Percentiles rank a stretch among this genome's conserved stretches.
Conservation (phyloP, 2,888 invertebrate species). For the Pharmacophagus antenor region DNA sequence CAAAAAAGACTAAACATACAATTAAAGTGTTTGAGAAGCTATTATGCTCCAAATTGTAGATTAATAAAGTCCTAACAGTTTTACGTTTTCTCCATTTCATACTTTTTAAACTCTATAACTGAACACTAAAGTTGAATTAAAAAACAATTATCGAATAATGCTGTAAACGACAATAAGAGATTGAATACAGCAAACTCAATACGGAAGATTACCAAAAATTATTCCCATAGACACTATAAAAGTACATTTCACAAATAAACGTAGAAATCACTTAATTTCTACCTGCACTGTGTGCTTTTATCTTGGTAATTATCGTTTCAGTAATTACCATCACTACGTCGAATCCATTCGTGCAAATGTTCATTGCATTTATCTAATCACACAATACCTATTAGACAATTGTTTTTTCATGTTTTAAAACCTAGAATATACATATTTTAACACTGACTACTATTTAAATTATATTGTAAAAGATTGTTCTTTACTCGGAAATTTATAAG, state of each 20-base stretch:
- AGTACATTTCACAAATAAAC: constrained; percentile 19
- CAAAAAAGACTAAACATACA: not conserved
- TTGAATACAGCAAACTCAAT: not conserved
- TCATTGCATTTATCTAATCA: constrained; percentile 14
- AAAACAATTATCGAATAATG: not conserved
- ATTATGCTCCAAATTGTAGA: too few species aligned
- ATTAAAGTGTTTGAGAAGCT: not conserved
- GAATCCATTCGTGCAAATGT: constrained; percentile 22
- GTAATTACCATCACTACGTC: constrained; percentile 22
- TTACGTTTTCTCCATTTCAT: too few species aligned
- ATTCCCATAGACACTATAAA: not conserved
- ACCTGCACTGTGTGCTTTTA: constrained; percentile 18
- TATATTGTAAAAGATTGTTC: too few species aligned
- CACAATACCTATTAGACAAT: constrained; percentile 5
- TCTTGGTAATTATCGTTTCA: constrained; percentile 26
- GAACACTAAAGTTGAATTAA: too few species aligned
- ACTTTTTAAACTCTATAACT: too few species aligned
- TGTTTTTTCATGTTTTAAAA: constrained; percentile 1
- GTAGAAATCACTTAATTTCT: constrained; percentile 23
- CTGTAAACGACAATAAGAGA: not conserved
- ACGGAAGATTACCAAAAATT: too few species aligned
- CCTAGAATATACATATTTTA: too few species aligned
- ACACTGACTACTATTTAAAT: too few species aligned
- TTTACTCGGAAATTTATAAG: too few species aligned
- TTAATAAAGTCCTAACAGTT: too few species aligned